phyloP scores from a whole-genome alignment of 2,888 invertebrate species.

The Laspeyria flexula region DNA sequence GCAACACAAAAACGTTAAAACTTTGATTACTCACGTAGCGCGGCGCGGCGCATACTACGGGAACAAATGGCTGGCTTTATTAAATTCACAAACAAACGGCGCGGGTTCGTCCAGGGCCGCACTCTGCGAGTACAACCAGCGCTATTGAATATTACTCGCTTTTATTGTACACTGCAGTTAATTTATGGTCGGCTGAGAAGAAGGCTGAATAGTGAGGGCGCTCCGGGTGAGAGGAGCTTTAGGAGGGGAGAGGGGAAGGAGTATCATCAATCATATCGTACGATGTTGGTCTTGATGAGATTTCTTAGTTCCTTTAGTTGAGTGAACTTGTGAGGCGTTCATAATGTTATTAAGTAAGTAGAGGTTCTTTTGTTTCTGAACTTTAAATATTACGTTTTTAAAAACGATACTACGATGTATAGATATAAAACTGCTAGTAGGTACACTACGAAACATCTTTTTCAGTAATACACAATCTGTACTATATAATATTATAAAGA shows the following conservation, averaged over 20 bases:
- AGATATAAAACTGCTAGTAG: too few species aligned
- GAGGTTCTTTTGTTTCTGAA: too few species aligned
- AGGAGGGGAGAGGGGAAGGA: slow-evolving; percentile 19
- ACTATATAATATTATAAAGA: too few species aligned
- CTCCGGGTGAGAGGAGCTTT: not conserved
- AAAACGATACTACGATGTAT: too few species aligned
- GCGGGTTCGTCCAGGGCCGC: slow-evolving; percentile 15
- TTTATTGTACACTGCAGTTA: slow-evolving; percentile 58
- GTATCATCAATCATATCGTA: slow-evolving; percentile 56
- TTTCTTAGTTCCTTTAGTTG: slow-evolving; percentile 21
- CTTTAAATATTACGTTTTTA: too few species aligned
- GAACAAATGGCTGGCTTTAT: slow-evolving; percentile 42
- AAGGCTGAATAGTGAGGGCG: slow-evolving; percentile 45
- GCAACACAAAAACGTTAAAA: slow-evolving; percentile 25
- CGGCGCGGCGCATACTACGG: slow-evolving; percentile 24
- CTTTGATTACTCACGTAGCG: slow-evolving; percentile 38
- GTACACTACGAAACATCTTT: too few species aligned
- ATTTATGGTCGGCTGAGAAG: slow-evolving; percentile 58
- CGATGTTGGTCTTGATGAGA: slow-evolving; percentile 26
- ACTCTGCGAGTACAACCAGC: slow-evolving; percentile 50
- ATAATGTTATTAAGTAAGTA: too few species aligned
- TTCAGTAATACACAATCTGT: too few species aligned
- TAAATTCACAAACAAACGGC: slow-evolving; percentile 41
- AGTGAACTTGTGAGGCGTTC: slow-evolving; percentile 1
- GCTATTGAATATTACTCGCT: slow-evolving; percentile 49